phyloP scores from a whole-genome alignment of 2,888 invertebrate genomes.

The Rapana venosa region DNA sequence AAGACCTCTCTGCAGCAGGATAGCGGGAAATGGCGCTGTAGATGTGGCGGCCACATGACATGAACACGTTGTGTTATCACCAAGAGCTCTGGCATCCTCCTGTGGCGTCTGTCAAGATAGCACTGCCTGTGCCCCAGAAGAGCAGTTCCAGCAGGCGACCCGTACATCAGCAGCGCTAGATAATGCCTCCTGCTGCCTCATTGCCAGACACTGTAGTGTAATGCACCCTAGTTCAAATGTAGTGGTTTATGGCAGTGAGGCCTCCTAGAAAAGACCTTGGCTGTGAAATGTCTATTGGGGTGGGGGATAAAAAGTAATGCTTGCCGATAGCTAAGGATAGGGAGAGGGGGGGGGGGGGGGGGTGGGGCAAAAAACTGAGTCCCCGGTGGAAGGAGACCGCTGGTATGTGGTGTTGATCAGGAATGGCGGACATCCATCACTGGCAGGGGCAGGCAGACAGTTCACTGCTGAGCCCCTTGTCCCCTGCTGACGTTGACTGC shows the following conservation, averaged over 20 bases:
- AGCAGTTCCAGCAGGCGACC: conserved; percentile 27
- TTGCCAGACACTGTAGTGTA: not conserved
- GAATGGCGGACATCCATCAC: not conserved
- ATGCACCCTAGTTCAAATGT: too few species aligned
- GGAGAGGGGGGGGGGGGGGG: not conserved
- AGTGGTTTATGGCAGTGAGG: too few species aligned
- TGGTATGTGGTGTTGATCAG: too few species aligned
- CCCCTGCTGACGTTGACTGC: not conserved
- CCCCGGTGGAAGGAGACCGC: too few species aligned
- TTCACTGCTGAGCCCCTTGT: conserved; percentile 1
- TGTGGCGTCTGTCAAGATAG: conserved; percentile 44
- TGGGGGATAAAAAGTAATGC: too few species aligned
- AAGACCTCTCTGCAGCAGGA: not conserved
- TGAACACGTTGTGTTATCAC: conserved; percentile 31
- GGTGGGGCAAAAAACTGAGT: too few species aligned
- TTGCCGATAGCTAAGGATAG: not conserved
- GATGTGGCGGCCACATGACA: conserved; percentile 41
- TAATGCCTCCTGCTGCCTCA: not conserved
- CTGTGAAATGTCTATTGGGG: not conserved
- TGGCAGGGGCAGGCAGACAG: not conserved
- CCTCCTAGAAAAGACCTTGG: too few species aligned
- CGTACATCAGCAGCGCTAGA: conserved; percentile 32
- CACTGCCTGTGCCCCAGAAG: conserved; percentile 27
- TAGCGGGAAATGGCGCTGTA: conserved; percentile 33
- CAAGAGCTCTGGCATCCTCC: conserved; percentile 34